A percentile compares a stretch with the other conserved stretches of the same genome.
These are phyloP conservation scores for Aproaerema taeniolella DNA, from an alignment of 2,888 invertebrate species.

Conservation along the genomic window DNA sequence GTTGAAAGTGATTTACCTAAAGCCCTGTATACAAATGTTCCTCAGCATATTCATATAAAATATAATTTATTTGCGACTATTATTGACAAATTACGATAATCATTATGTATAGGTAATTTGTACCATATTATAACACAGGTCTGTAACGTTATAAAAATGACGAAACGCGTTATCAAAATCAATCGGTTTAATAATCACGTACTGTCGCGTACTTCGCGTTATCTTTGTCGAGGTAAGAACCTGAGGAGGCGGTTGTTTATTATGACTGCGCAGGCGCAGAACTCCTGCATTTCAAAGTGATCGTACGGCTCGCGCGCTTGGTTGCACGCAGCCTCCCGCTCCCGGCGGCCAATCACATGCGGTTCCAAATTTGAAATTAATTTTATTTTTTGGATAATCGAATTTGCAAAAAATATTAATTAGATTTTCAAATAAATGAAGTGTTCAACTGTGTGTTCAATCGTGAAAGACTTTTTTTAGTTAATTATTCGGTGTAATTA, in stretches of 20 bases:
- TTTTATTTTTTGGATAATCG: no score
- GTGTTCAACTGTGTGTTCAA: no score
- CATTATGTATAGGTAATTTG: no score
- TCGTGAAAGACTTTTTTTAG: no score
- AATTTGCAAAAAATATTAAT: background rate
- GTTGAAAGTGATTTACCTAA: no score
- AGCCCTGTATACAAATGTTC: no score
- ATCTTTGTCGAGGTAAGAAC: background rate
- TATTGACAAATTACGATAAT: no score
- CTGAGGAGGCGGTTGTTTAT: conserved; percentile 28
- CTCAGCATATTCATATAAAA: no score
- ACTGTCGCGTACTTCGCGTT: background rate
- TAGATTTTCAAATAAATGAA: background rate
- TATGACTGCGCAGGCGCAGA: conserved; percentile 26
- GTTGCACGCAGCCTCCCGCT: conserved; percentile 25
- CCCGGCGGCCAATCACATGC: conserved; percentile 2
- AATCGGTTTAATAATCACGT: conserved; percentile 1
- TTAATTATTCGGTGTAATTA: background rate
- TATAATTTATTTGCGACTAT: no score
- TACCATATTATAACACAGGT: no score
- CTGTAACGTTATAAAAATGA: no score
- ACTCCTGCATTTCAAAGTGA: conserved; percentile 31
- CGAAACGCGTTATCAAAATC: conserved; percentile 5
- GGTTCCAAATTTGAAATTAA: conserved; percentile 11
- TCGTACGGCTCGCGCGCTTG: conserved; percentile 30